A percentile compares a stretch with the other conserved stretches of the same genome.
phyloP scores from a whole-genome alignment of 2,797 vertebrate species.

The Muraenolepis orangiensis region DNA sequence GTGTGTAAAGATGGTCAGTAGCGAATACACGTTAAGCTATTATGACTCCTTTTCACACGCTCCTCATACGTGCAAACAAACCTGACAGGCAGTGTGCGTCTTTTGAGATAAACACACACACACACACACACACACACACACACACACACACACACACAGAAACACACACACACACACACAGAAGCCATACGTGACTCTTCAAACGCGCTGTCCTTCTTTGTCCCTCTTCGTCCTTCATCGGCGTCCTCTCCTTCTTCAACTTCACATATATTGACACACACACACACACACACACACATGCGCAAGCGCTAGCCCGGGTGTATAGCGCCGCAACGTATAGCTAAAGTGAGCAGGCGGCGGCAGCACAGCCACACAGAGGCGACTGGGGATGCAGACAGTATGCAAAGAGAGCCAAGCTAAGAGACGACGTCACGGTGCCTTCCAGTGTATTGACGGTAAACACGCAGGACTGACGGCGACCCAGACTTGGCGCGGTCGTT shows the following conservation, averaged over 20 bases:
- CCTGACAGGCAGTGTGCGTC: slow-evolving; percentile 1
- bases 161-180: background rate
- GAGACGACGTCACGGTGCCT: background rate
- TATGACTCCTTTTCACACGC: background rate
- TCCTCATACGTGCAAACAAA: background rate
- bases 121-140: slow-evolving; percentile 18
- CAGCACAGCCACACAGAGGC: background rate
- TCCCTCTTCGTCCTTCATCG: background rate
- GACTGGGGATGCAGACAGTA: background rate
- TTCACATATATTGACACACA: background rate
- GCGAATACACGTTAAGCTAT: background rate
- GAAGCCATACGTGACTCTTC: slow-evolving; percentile 29
- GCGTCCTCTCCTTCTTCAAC: no score
- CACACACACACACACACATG: background rate
- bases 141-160: slow-evolving; percentile 16
- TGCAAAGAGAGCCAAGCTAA: background rate
- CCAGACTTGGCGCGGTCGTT: background rate
- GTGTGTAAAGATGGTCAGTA: background rate
- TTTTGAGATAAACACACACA: background rate
- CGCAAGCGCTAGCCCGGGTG: background rate
- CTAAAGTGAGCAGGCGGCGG: background rate
- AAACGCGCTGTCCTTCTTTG: background rate
- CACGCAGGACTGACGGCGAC: background rate
- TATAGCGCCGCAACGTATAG: background rate
- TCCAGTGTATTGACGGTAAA: background rate